Conservation (phyloP, 2,113 vertebrate species). For the Chlorodrepanis virens region DNA sequence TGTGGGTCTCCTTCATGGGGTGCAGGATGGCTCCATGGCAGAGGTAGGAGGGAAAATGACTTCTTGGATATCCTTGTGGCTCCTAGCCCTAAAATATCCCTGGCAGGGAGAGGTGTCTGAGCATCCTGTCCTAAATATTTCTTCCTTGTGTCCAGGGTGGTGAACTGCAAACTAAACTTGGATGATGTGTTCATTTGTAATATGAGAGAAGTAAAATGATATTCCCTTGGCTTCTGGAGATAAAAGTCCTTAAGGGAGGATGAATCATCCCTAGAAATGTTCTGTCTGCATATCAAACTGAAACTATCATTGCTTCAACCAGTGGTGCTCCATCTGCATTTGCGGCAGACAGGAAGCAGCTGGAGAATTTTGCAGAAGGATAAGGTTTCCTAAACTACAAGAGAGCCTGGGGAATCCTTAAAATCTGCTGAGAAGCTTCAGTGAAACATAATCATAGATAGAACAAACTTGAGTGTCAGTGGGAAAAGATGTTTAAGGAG, state of each 20-base stretch:
- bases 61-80: background rate
- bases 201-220: background rate
- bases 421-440: background rate
- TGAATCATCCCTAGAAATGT: background rate
- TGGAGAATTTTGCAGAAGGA: background rate
- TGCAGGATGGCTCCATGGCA: background rate
- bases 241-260: background rate
- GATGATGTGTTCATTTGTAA: background rate
- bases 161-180: background rate
- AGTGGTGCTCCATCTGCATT: background rate
- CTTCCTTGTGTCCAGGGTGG: background rate
- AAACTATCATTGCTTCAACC: background rate
- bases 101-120: background rate
- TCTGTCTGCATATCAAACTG: background rate
- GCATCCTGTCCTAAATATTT: background rate
- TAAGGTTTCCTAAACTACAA: background rate
- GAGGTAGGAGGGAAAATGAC: background rate
- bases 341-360: background rate
- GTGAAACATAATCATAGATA: background rate
- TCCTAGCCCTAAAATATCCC: background rate
- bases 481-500: background rate
- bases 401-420: background rate
- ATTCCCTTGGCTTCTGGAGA: background rate
- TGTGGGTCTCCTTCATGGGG: fast-evolving
- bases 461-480: background rate